These are phyloP conservation scores for Trachelus troglodyta DNA, from an alignment of 2,888 invertebrate genomes.

Conservation along the genomic window DNA sequence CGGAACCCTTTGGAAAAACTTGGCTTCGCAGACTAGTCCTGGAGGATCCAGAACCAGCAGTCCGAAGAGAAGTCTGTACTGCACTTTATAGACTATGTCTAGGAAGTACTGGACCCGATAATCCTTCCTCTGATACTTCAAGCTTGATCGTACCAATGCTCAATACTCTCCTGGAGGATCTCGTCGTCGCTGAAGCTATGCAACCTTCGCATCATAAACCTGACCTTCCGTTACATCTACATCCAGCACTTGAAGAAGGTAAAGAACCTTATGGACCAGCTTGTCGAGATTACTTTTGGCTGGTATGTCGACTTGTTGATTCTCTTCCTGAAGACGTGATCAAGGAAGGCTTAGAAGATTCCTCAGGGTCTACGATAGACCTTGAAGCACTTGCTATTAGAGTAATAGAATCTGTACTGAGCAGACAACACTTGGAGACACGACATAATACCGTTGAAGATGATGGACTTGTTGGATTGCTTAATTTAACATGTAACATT, in stretches of 20 bases:
- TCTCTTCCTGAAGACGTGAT: conserved; percentile 84
- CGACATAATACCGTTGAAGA: conserved; percentile 86
- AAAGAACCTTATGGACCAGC: conserved; percentile 96
- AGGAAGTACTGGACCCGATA: conserved; percentile 70
- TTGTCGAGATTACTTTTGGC: conserved; percentile 94
- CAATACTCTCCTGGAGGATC: conserved; percentile 82
- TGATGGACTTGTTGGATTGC: conserved; percentile 88
- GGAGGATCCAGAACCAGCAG: conserved; percentile 93
- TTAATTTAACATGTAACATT: conserved; percentile 88
- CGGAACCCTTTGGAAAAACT: conserved; percentile 74
- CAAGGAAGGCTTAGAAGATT: conserved; percentile 71
- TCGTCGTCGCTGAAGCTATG: conserved; percentile 89
- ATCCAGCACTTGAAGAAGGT: conserved; percentile 79
- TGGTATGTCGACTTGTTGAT: conserved; percentile 88
- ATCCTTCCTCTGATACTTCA: conserved; percentile 63
- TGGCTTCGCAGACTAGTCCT: conserved; percentile 88
- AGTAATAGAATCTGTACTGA: conserved; percentile 79
- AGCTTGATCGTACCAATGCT: conserved; percentile 80
- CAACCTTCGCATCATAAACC: conserved; percentile 68
- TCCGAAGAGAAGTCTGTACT: conserved; percentile 90
- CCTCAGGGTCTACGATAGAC: conserved; percentile 72
- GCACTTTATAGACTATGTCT: conserved; percentile 90
- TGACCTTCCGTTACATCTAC: conserved; percentile 66
- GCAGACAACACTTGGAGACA: conserved; percentile 85
- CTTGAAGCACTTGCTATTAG: conserved; percentile 81